These are phyloP conservation scores for Dromas ardeola DNA, from an alignment of 2,113 vertebrate species.

Conservation along the genomic window DNA sequence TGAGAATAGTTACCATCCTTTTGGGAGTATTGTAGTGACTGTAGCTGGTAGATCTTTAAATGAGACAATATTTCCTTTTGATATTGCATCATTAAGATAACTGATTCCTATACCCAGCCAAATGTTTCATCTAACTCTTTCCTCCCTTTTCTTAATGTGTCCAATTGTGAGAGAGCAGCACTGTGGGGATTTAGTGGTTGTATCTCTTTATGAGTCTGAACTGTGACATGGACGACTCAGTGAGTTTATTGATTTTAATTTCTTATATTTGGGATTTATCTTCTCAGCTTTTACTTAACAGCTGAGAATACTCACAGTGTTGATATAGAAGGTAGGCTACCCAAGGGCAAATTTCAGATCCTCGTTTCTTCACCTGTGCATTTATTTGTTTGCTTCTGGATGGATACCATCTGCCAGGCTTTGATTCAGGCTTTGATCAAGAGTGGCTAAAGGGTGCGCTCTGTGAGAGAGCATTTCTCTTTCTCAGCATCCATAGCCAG, in stretches of 20 bases:
- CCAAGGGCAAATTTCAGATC: constrained; percentile 7
- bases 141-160: constrained; percentile 27
- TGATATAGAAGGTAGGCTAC: background rate
- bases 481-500: background rate
- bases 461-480: background rate
- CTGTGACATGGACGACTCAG: background rate
- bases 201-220: constrained; percentile 48
- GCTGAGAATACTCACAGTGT: background rate
- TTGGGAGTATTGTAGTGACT: constrained; percentile 33
- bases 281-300: constrained; percentile 25
- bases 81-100: constrained; percentile 58
- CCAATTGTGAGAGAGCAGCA: constrained; percentile 31
- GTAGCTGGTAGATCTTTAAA: constrained; percentile 55
- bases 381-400: background rate
- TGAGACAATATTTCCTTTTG: constrained; percentile 68
- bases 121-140: constrained; percentile 51
- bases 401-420: background rate
- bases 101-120: constrained; percentile 36
- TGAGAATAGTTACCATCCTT: constrained; percentile 54
- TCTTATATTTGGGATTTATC: constrained; percentile 53
- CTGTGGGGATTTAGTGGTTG: constrained; percentile 30
- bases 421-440: constrained; percentile 34
- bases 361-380: constrained; percentile 2
- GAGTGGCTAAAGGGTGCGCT: background rate
- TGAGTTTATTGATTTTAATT: constrained; percentile 66